Evolutionary conservation across 1,140 invertebrate genomes (phyloP).

Genomic region (Spodoptera litura): DNA sequence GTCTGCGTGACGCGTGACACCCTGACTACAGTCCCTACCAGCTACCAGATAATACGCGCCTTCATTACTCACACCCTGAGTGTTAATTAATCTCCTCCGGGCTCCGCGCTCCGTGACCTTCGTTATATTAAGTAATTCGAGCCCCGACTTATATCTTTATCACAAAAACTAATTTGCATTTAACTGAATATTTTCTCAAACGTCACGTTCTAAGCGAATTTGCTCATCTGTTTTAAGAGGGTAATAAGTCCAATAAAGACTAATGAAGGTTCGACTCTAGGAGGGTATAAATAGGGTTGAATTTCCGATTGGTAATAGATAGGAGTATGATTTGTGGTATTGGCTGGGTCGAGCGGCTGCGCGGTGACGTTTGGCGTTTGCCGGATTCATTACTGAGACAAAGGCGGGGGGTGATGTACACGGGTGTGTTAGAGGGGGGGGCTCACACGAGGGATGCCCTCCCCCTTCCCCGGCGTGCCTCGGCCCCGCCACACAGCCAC

Average conservation of each 20-base stretch:
- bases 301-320: constrained; percentile 63
- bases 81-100: constrained; percentile 40
- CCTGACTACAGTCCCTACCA: too few species aligned
- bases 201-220: constrained; percentile 74
- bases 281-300: constrained; percentile 59
- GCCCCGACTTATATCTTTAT: constrained; percentile 66
- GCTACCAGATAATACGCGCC: neutral
- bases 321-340: constrained; percentile 73
- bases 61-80: constrained; percentile 10
- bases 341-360: constrained; percentile 70
- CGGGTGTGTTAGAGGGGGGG: constrained; percentile 42
- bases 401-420: constrained; percentile 61
- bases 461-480: constrained; percentile 46
- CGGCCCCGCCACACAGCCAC: constrained; percentile 67
- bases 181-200: constrained; percentile 78
- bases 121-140: constrained; percentile 65
- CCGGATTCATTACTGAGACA: constrained; percentile 84
- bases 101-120: constrained; percentile 35
- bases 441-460: constrained; percentile 56
- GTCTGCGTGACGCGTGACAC: neutral
- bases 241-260: constrained; percentile 34
- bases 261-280: constrained; percentile 56
- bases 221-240: constrained; percentile 38
- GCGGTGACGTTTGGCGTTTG: constrained; percentile 82
- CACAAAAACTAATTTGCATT: constrained; percentile 78